Percentiles rank a stretch among this genome's conserved stretches.
These are phyloP conservation scores for Drosophila neutralis DNA, from an alignment of 2,888 invertebrate species.

Conservation along the genomic window DNA sequence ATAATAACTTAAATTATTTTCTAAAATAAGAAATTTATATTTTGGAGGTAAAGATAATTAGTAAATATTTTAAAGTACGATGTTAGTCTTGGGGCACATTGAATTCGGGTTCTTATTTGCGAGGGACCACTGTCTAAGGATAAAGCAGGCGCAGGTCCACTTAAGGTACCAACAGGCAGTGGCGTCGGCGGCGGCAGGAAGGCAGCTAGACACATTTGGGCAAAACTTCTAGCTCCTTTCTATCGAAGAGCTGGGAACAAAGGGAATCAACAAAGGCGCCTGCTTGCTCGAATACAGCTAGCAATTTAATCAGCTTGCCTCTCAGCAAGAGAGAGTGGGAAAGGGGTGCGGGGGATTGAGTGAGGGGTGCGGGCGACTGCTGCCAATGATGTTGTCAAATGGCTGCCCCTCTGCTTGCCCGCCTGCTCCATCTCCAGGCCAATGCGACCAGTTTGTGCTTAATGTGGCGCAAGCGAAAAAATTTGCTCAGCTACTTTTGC, in stretches of 20 bases:
- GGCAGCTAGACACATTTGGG: conserved; percentile 75
- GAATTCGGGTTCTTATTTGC: not conserved
- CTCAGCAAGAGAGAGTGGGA: not conserved
- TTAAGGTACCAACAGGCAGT: conserved; percentile 60
- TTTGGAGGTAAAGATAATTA: not conserved
- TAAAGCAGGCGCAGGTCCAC: conserved; percentile 60
- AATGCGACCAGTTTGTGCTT: conserved; percentile 52
- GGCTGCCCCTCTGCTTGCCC: conserved; percentile 43
- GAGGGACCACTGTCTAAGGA: conserved; percentile 18
- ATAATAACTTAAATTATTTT: not conserved
- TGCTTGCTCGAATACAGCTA: conserved; percentile 44
- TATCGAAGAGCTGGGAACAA: conserved; percentile 55
- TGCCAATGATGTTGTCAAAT: conserved; percentile 75
- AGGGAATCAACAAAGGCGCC: conserved; percentile 64
- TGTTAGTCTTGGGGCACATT: not conserved
- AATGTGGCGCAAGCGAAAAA: conserved; percentile 71
- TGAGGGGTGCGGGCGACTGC: conserved; percentile 38
- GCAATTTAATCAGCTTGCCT: conserved; percentile 71
- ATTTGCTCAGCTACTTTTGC: conserved; percentile 63
- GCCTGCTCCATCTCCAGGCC: not conserved
- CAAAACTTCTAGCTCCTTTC: conserved; percentile 48
- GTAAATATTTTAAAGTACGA: not conserved
- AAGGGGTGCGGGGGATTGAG: not conserved
- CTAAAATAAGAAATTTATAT: not conserved
- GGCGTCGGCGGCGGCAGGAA: conserved; percentile 18